Base-by-base conservation (phyloP, 1,140 invertebrate genomes). In the Bombus fervidus region DNA sequence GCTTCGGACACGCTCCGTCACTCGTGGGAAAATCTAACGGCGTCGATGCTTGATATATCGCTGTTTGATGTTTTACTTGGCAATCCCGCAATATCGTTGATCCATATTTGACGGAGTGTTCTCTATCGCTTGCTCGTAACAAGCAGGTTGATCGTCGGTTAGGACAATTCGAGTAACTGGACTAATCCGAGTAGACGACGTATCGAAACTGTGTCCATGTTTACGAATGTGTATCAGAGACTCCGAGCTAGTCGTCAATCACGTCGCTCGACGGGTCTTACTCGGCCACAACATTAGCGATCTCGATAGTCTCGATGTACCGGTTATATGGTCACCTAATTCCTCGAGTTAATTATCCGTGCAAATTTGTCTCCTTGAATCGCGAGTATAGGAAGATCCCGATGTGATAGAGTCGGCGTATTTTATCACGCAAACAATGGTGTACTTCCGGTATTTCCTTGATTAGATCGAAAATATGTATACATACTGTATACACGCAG, bases 201-300 rank as follows among this genome's bases (percentile, higher is more conserved):
- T 18, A 71, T 80, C 77, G 84, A 59, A 72, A 39, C 66, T 34
- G 39, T 57, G 34, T 43, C 13, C 68, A 37, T 85, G 77, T 81
- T 69, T 81, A 72, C 64, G 47, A 77, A 59, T 66, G 64, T 77
- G 84, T 89, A 85, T 76, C 84, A 69, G 79, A 59, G 68, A 80
- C 22, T 64, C 62, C 13, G 22, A 72, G 69, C 77, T 77, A 57
- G 47, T 85, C 86, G 86, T 90, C 89, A 83, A 90, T 90, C 89
- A 90, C 76, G 68, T n/a, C 69, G 41, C 53, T 28, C 62, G 80
- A 87, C 86, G 79, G 73, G 66, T 18, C 88, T 83, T 82, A 66
- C 76, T 80, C 71, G 85, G 25, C n/a, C 81, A 59, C 81, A 76
- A 81, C 88, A 89, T 84, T 81, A 72, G 69, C 39, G 74, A 79